Evolutionary conservation across 2,113 vertebrate genomes (phyloP), one percentile per base, ranked within the genome.

Genomic region (Brachirus orientalis): DNA sequence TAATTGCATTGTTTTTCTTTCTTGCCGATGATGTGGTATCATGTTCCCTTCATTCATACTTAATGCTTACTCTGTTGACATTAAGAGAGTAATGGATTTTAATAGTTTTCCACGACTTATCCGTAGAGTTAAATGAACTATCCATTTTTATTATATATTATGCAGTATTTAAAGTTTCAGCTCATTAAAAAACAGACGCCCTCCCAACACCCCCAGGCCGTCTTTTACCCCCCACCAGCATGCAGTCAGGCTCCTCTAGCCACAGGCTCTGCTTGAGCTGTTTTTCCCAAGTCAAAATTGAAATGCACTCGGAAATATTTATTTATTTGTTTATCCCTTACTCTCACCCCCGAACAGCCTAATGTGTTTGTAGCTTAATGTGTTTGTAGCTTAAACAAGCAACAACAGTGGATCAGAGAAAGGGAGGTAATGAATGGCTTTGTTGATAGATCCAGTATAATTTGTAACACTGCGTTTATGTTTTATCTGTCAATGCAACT

Each of bases 141-240:
- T 97, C 94, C 96, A 94, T 98, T 98, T 96, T 95, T 95, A 92
- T 94, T 95, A 93, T 98, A 97, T 98, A 98, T 99, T 98, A 98
- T 97, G 95, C 96, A 98, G 96, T 99, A 99, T 96, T 99, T 99
- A 99, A 99, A 99, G 97, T 97, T 98, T 98, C 95, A 97, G 95
- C 96, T 98, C 96, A 99, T 98, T 98, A 96, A 96, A 97, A 97
- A 94, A 86, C 91, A 92, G 94, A 96, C 95, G 93, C 95, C 95
- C 94, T 94, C 93, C 93, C 92, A 92, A 83, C 94, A 93, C 96
- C 59, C 91, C 92, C 90, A 91, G 94, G 95, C 93, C 92, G 91
- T 94, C 90, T 92, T 94, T 95, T 94, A 95, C 95, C 95, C 95
- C 94, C 94, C 90, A 75, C 92, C 87, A 84, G 93, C 93, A 76